phyloP scores from a whole-genome alignment of 2,888 invertebrate genomes.

The Spodoptera littoralis region DNA sequence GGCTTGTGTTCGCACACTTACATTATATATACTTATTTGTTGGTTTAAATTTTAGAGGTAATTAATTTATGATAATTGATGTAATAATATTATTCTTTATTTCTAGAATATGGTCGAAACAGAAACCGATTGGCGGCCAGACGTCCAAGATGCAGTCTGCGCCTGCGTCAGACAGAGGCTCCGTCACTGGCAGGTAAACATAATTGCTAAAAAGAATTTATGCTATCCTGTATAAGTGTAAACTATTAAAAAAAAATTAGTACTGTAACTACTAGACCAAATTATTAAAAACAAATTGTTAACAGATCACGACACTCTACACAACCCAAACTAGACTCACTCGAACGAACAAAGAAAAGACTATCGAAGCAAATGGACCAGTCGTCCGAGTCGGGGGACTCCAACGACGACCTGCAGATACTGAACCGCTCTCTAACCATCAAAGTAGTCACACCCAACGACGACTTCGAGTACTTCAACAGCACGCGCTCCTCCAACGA shows the following conservation, averaged over 20 bases:
- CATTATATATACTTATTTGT: neutral
- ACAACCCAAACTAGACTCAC: constrained; percentile 64
- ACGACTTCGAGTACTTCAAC: constrained; percentile 90
- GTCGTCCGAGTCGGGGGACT: constrained; percentile 84
- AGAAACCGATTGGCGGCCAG: constrained; percentile 66
- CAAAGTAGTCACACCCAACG: constrained; percentile 88
- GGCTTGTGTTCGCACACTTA: neutral
- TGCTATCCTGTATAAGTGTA: too few species aligned
- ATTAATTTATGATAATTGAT: too few species aligned
- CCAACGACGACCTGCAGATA: constrained; percentile 84
- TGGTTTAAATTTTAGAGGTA: neutral
- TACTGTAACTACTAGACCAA: too few species aligned
- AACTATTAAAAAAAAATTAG: too few species aligned
- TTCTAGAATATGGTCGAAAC: constrained; percentile 82
- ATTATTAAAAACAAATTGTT: neutral
- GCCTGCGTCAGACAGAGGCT: constrained; percentile 68
- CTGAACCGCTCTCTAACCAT: constrained; percentile 86
- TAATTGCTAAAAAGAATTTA: too few species aligned
- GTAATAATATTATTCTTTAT: constrained; percentile 25
- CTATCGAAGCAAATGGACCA: constrained; percentile 64
- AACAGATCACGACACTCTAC: constrained; percentile 69
- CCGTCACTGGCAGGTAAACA: constrained; percentile 66
- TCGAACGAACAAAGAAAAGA: constrained; percentile 67
- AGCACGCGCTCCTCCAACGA: constrained; percentile 76
- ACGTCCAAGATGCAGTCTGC: constrained; percentile 65